A percentile compares a stretch with the other conserved stretches of the same genome.
Conservation (phyloP, 2,113 vertebrate genomes). For the Scophthalmus maximus region DNA sequence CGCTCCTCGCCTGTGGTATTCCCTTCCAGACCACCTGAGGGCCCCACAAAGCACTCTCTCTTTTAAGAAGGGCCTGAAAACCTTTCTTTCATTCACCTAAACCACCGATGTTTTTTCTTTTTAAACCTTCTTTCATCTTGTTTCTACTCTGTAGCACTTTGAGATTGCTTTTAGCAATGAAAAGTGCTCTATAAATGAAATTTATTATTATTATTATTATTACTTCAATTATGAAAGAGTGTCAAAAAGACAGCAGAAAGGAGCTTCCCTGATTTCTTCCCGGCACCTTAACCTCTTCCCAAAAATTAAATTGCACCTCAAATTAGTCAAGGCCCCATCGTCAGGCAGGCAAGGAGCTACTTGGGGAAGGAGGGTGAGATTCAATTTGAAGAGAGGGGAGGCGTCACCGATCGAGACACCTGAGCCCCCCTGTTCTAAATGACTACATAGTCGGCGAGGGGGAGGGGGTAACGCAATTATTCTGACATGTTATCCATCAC, state of each 20-base stretch:
- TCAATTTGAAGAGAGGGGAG: constrained; percentile 70
- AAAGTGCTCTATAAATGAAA: too few relatives aligned
- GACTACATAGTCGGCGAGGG: constrained; percentile 51
- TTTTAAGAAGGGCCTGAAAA: too few relatives aligned
- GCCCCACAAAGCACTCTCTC: too few relatives aligned
- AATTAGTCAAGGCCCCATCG: constrained; percentile 70
- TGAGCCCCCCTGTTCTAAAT: constrained; percentile 72
- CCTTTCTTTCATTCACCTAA: too few relatives aligned
- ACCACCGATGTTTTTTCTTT: too few relatives aligned
- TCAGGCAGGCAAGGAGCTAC: constrained; percentile 64
- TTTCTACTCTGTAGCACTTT: too few relatives aligned
- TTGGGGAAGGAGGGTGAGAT: constrained; percentile 72
- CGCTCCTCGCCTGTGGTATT: too few relatives aligned
- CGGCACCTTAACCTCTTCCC: constrained; percentile 33
- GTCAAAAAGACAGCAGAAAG: constrained; percentile 27
- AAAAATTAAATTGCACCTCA: constrained; percentile 71
- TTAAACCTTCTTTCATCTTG: too few relatives aligned
- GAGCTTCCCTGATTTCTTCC: constrained; percentile 19
- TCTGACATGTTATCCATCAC: constrained; percentile 71
- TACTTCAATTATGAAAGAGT: constrained; percentile 19
- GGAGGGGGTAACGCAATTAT: constrained; percentile 72
- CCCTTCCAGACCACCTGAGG: too few relatives aligned
- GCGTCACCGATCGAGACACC: constrained; percentile 70
- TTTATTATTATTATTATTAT: too few relatives aligned
- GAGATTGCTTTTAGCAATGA: too few relatives aligned